Conservation (phyloP, 2,797 vertebrate species). For the Parotocinclus haroldoi region DNA sequence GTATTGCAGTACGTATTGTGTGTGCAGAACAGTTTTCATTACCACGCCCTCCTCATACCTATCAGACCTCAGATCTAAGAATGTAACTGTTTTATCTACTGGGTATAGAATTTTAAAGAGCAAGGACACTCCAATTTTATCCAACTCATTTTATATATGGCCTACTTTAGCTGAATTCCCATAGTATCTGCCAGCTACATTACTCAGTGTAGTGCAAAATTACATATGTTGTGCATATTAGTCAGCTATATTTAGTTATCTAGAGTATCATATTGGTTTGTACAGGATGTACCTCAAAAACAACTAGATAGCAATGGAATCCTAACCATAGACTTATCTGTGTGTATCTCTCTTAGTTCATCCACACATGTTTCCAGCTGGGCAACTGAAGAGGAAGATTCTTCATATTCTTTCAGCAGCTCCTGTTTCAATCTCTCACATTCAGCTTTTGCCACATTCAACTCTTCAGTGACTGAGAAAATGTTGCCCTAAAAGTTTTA, state of each 20-base stretch:
- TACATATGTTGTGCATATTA: neutral
- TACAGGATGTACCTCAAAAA: neutral
- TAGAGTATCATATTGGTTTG: too few relatives aligned
- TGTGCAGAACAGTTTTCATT: too few relatives aligned
- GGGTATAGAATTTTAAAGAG: too few relatives aligned
- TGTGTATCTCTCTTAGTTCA: slow-evolving; percentile 40
- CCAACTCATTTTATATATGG: too few relatives aligned
- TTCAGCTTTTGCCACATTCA: slow-evolving; percentile 43
- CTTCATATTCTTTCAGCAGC: slow-evolving; percentile 58
- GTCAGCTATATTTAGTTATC: neutral
- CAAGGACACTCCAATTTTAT: too few relatives aligned
- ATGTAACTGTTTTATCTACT: too few relatives aligned
- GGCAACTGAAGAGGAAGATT: slow-evolving; percentile 41
- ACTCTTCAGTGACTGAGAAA: slow-evolving; percentile 35
- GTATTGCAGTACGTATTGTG: too few relatives aligned
- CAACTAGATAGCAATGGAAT: neutral
- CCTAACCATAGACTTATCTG: slow-evolving; percentile 33
- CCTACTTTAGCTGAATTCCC: too few relatives aligned
- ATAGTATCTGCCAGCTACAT: too few relatives aligned
- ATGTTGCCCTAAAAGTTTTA: slow-evolving; percentile 19
- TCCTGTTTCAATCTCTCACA: slow-evolving; percentile 47
- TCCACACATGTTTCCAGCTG: slow-evolving; percentile 51
- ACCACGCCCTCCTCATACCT: too few relatives aligned
- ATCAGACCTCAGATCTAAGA: too few relatives aligned
- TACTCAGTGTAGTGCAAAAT: too few relatives aligned